phyloP scores from a whole-genome alignment of 2,113 vertebrate species.

The Hemiscyllium ocellatum region DNA sequence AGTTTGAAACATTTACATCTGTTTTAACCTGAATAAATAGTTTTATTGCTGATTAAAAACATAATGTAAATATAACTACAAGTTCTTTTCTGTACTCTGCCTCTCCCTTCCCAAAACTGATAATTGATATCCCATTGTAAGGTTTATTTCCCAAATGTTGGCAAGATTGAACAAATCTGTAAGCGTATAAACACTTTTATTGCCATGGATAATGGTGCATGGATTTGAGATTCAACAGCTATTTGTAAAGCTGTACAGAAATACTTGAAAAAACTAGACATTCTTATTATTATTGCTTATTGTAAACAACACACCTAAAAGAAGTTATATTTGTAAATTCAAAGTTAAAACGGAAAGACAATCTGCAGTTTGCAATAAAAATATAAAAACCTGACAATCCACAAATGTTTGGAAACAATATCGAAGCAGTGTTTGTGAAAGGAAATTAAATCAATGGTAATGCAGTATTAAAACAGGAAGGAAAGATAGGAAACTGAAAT shows the following conservation, averaged over 20 bases:
- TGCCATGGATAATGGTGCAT: background rate
- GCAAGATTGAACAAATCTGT: background rate
- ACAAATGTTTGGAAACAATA: background rate
- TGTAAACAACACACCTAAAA: background rate
- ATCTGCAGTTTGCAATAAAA: background rate
- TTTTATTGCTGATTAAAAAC: background rate
- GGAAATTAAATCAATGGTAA: background rate
- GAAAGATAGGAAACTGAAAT: background rate
- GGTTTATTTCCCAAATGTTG: background rate
- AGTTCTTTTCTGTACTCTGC: background rate
- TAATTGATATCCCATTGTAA: background rate
- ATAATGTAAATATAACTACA: background rate
- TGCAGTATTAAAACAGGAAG: background rate
- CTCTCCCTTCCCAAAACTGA: background rate
- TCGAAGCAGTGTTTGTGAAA: background rate
- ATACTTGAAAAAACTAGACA: background rate
- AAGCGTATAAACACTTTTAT: background rate
- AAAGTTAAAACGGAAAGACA: background rate
- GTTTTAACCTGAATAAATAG: background rate
- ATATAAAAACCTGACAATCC: background rate
- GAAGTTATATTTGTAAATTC: background rate
- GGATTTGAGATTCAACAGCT: background rate
- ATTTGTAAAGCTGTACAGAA: background rate
- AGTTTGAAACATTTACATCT: background rate
- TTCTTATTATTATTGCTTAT: background rate